phyloP scores from a whole-genome alignment of 2,888 invertebrate species.

The Acronicta aceris region DNA sequence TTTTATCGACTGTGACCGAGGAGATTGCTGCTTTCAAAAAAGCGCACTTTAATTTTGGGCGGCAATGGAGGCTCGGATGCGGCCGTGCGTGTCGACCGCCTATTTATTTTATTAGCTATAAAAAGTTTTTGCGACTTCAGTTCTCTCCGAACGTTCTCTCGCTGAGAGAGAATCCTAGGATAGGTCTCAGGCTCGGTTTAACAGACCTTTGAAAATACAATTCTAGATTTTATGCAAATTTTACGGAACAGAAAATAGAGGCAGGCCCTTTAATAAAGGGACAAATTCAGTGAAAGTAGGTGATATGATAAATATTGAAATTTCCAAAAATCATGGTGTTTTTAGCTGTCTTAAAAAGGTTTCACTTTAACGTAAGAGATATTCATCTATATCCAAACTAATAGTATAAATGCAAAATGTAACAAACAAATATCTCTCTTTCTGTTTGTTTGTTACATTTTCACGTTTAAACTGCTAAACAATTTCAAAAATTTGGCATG shows the following conservation, averaged over 20 bases:
- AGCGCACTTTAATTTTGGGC: constrained; percentile 86
- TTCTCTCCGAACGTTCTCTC: constrained; percentile 51
- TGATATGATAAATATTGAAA: constrained; percentile 1
- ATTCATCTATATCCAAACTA: neutral
- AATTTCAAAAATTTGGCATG: no score
- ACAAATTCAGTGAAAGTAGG: constrained; percentile 9
- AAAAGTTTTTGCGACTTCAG: constrained; percentile 71
- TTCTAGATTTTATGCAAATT: constrained; percentile 40
- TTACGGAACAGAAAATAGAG: constrained; percentile 21
- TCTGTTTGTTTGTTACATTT: no score
- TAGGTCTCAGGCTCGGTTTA: constrained; percentile 26
- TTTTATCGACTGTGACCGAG: constrained; percentile 87
- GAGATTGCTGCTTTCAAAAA: constrained; percentile 83
- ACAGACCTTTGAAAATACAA: constrained; percentile 20
- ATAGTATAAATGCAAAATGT: no score
- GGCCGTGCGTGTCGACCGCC: constrained; percentile 82
- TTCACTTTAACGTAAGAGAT: neutral
- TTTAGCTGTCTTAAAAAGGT: neutral
- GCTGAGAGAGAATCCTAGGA: constrained; percentile 49
- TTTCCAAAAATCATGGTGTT: neutral
- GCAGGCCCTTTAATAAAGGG: constrained; percentile 15
- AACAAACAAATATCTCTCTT: neutral
- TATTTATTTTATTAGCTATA: constrained; percentile 87
- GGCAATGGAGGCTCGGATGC: constrained; percentile 69
- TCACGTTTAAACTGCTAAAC: no score